A percentile compares a stretch with the other conserved stretches of the same genome.
Conservation (phyloP, 2,113 vertebrate species). For the Sturnira hondurensis region DNA sequence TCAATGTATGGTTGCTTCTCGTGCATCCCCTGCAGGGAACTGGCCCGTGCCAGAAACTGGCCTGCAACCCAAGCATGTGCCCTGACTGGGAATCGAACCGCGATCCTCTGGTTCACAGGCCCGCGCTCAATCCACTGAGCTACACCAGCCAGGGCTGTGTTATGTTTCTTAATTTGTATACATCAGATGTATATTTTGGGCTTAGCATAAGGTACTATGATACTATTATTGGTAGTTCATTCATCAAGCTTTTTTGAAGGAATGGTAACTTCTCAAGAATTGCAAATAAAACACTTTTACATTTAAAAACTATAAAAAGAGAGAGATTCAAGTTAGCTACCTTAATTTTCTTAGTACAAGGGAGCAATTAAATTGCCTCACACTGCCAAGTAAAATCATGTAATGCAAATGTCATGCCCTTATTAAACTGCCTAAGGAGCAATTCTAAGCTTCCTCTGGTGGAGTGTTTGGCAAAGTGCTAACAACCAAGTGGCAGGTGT, state of each 20-base stretch:
- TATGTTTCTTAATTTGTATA: constrained; percentile 80
- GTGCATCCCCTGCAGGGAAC: too few species aligned
- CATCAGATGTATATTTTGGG: constrained; percentile 80
- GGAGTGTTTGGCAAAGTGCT: background rate
- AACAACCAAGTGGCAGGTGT: background rate
- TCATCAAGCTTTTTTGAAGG: constrained; percentile 73
- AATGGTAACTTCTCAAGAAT: constrained; percentile 69
- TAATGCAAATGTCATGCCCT: constrained; percentile 38
- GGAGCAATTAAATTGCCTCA: background rate
- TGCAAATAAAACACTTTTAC: constrained; percentile 82
- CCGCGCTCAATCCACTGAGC: too few species aligned
- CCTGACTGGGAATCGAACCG: too few species aligned
- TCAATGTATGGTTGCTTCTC: too few species aligned
- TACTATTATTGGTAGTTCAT: constrained; percentile 72
- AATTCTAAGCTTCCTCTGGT: background rate
- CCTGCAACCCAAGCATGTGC: too few species aligned
- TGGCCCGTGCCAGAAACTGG: too few species aligned
- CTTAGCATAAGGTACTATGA: constrained; percentile 75
- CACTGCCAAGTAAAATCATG: background rate
- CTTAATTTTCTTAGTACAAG: constrained; percentile 35
- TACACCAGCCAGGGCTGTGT: too few species aligned
- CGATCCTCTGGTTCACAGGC: too few species aligned
- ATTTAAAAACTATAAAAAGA: constrained; percentile 38
- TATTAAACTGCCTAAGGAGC: background rate
- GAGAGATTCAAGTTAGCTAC: background rate